These are phyloP conservation scores for Rhinoptilus africanus DNA, from an alignment of 2,113 vertebrate species.

Conservation along the genomic window DNA sequence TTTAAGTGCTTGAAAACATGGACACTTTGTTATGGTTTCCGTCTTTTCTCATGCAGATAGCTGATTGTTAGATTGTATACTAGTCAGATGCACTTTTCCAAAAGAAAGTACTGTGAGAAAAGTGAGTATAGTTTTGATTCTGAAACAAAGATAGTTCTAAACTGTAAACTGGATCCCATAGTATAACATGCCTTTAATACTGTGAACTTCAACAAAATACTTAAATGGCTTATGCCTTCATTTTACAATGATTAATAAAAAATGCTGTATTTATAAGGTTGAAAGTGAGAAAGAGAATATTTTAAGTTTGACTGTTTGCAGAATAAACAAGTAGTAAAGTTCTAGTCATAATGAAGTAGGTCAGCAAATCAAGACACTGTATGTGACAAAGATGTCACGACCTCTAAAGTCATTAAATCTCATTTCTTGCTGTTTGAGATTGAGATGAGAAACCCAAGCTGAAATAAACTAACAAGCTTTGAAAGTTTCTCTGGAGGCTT, in stretches of 20 bases:
- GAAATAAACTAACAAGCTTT: slow-evolving; percentile 54
- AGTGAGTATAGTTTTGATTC: neutral
- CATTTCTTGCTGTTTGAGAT: slow-evolving; percentile 39
- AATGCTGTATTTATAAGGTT: neutral
- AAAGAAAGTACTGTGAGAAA: neutral
- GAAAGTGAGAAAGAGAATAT: neutral
- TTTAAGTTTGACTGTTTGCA: neutral
- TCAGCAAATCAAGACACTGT: neutral
- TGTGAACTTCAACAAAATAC: neutral
- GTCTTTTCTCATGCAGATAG: neutral
- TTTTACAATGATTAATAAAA: neutral
- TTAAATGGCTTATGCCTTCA: neutral
- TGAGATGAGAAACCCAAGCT: slow-evolving; percentile 24
- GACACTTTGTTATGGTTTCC: fast-evolving
- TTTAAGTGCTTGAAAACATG: neutral
- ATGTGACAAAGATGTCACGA: neutral
- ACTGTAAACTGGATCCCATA: neutral
- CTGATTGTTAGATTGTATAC: neutral
- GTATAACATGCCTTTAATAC: neutral
- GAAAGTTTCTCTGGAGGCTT: slow-evolving; percentile 41
- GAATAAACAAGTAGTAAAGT: slow-evolving; percentile 5
- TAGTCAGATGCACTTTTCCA: neutral
- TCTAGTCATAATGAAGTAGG: neutral
- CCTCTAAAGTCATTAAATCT: slow-evolving; percentile 49
- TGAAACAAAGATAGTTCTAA: neutral